These are phyloP conservation scores for Zophobas atratus DNA, from an alignment of 1,140 invertebrate species.

Conservation along the genomic window DNA sequence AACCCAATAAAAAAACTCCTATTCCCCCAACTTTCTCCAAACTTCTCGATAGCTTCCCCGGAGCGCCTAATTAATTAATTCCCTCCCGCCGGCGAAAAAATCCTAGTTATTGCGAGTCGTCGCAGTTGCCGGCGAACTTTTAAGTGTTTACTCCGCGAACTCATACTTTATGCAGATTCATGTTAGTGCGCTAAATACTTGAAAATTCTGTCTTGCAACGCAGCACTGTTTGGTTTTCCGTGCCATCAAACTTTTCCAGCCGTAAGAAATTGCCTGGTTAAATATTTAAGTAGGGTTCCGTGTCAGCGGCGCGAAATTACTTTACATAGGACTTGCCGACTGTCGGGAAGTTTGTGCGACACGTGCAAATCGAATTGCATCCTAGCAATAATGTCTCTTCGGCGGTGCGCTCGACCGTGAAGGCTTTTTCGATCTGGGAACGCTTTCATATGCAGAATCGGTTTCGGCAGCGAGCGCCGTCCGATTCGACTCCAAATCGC, in stretches of 20 bases:
- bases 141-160: conserved; percentile 32
- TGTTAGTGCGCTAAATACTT: conserved; percentile 36
- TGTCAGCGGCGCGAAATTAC: conserved; percentile 28
- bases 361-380: conserved; percentile 5
- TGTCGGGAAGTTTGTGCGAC: background rate
- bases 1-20: background rate
- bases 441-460: background rate
- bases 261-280: conserved; percentile 38
- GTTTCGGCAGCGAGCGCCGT: background rate
- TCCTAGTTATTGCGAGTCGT: background rate
- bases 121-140: conserved; percentile 2
- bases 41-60: background rate
- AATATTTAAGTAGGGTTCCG: conserved; percentile 38
- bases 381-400: background rate
- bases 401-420: background rate
- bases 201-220: background rate
- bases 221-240: conserved; percentile 38
- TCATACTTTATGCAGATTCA: conserved; percentile 37
- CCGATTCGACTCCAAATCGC: conserved; percentile 9
- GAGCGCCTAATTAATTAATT: conserved; percentile 20
- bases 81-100: background rate
- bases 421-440: background rate
- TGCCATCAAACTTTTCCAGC: conserved; percentile 34
- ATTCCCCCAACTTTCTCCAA: background rate
- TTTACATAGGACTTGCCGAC: conserved; percentile 9